Evolutionary conservation across 2,113 vertebrate species (phyloP), one percentile per base, ranked within the genome.

Genomic region (Arvicanthis niloticus): DNA sequence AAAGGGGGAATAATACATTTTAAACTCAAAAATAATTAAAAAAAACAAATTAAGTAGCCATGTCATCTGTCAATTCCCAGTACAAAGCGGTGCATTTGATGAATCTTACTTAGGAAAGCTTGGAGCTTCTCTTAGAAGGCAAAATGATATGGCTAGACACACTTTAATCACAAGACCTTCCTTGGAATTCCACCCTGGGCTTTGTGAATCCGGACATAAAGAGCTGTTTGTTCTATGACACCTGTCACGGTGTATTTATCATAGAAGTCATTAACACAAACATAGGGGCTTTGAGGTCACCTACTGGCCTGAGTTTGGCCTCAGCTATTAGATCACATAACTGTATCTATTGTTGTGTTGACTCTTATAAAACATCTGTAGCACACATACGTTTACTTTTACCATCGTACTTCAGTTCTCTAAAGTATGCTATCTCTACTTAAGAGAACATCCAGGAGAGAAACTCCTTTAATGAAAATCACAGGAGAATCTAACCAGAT

Each of bases 401-500:
- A 60, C 86, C 17, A 62, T 48, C 31, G 48, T 22, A 68, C 34
- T 60, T 72, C 34, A 58, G 34, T 91, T 84, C 22, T 65, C 22
- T 26, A 68, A 72, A 70, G 56, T 92, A 76, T 72, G 31, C 7
- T 26, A 85, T 45, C 29, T 84, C 21, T 65, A 45, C 62, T 85
- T 78, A 51, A 81, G 85, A 48, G n/a, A 87, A 90, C 37, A 84
- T 56, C 0, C 9, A 72, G 80, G 13, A 92, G 68, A 92, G 56
- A 85, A 7, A 65, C 0, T 24, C 8, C 65, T 62, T 93, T 85
- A 91, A 75, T 85, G 70, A 88, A 88, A 76, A 73, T 53, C 86
- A 88, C 42, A 81, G 24, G 4, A 93, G 80, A 86, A 67, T 86
- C 65, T 86, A 80, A 91, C 40, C 75, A 40, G 51, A 94, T 85